Conservation (phyloP, 2,797 vertebrate genomes). For the Chelidonichthys spinosus region DNA sequence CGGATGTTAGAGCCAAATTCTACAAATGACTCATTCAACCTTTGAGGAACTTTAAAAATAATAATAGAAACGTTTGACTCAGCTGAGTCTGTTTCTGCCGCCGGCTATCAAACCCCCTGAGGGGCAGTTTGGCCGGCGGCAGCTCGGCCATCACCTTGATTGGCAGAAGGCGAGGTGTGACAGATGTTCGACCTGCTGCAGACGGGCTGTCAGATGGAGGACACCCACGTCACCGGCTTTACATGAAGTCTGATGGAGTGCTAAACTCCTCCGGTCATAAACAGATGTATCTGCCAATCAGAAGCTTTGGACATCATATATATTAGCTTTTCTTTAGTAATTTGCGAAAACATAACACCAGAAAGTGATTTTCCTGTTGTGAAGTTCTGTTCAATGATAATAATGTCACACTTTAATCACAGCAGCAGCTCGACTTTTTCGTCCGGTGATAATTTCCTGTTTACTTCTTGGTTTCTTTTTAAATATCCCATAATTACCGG, state of each 20-base stretch:
- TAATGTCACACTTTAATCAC: conserved; percentile 17
- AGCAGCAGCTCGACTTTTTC: conserved; percentile 11
- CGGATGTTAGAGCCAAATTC: not conserved
- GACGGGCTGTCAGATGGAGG: conserved; percentile 52
- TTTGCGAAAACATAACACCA: not conserved
- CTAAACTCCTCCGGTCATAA: conserved; percentile 23
- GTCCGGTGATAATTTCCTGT: conserved; percentile 12
- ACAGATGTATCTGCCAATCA: conserved; percentile 25
- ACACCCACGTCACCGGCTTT: conserved; percentile 39
- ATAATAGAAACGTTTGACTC: conserved; percentile 7
- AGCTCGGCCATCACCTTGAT: conserved; percentile 22
- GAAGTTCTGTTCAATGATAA: not conserved
- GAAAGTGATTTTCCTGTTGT: no score
- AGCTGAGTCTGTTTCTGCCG: conserved; percentile 26
- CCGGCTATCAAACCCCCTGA: conserved; percentile 7
- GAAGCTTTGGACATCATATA: conserved; percentile 5
- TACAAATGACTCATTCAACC: conserved; percentile 39
- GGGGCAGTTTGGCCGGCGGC: conserved; percentile 29
- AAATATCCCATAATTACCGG: conserved; percentile 11
- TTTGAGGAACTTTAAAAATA: not conserved
- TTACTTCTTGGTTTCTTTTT: conserved; percentile 1
- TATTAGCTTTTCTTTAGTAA: not conserved
- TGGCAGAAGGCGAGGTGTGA: conserved; percentile 56
- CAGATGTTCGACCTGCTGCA: conserved; percentile 58
- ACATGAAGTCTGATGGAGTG: conserved; percentile 42